Base-by-base conservation (phyloP, 23 tunicate species). In the Botrylloides violaceus region DNA sequence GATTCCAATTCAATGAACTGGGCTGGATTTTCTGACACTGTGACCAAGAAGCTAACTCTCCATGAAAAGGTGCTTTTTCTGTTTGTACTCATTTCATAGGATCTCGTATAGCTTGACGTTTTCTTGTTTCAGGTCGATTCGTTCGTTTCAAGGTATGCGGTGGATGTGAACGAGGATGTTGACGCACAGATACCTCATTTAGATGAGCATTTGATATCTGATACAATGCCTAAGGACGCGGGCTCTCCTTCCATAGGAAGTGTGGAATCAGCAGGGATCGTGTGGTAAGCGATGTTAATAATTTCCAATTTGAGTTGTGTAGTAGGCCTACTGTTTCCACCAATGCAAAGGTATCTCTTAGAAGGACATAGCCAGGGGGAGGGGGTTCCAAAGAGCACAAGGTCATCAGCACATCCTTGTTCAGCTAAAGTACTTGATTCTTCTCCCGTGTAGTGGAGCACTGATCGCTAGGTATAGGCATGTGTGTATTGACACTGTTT, bases 11-110 rank as follows among this genome's bases (percentile, higher is more conserved):
- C 74, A 20, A 37, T 34, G 7, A 12, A 39, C 20, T 68, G 74
- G 74, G 43, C 74, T 4, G 25, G 56, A 32, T 39, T 68, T 37
- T 19, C 56, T 18, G 58, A 63, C 70, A 63, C 70, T 63, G 70
- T 63, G 70, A 63, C 32, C 20, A 63, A 63, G 19, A 28, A 27
- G 29, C 9, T 33, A 63, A 63, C 70, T 29, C 35, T 63, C 34
- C 20, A 63, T 3, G 70, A 63, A 31, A 63, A 63, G 33, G 70
- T 63, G 20, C n/a, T n/a, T n/a, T n/a, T n/a, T n/a, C n/a, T n/a
- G n/a, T n/a, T n/a, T n/a, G n/a, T n/a, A n/a, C n/a, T n/a, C n/a
- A n/a, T n/a, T n/a, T n/a, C n/a, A n/a, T n/a, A n/a, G n/a, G n/a
- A n/a, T n/a, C n/a, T n/a, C n/a, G n/a, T n/a, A n/a, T n/a, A n/a